Percentiles rank a stretch among this genome's conserved stretches.
Conservation (phyloP, 2,797 vertebrate species). For the Chromobotia macracanthus region DNA sequence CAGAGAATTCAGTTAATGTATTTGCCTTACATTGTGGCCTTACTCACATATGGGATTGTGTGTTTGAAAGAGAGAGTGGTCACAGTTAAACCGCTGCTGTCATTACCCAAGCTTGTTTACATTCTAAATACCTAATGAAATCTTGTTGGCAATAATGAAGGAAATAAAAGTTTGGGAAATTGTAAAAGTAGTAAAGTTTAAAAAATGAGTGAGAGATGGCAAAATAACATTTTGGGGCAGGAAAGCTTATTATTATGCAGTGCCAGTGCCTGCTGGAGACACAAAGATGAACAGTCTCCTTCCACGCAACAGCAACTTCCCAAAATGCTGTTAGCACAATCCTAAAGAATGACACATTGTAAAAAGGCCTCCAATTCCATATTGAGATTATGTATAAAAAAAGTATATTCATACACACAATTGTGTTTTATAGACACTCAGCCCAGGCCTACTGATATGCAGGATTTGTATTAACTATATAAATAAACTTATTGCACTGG, state of each 20-base stretch:
- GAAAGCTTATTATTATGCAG: constrained; percentile 99
- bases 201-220: constrained; percentile 96
- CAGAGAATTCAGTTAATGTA: constrained; percentile 87
- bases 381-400: constrained; percentile 88
- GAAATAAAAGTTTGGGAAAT: constrained; percentile 99
- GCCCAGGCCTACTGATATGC: constrained; percentile 71
- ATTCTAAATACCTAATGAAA: constrained; percentile 99
- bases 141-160: constrained; percentile 99
- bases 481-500: constrained; percentile 86
- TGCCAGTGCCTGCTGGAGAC: constrained; percentile 94
- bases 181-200: constrained; percentile 99
- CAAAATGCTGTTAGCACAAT: constrained; percentile 98
- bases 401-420: constrained; percentile 83
- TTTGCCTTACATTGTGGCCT: constrained; percentile 84
- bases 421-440: constrained; percentile 84
- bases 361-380: constrained; percentile 98
- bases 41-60: constrained; percentile 68
- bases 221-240: constrained; percentile 99
- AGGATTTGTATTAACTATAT: constrained; percentile 77
- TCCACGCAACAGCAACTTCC: too few relatives aligned
- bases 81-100: constrained; percentile 72
- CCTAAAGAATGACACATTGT: constrained; percentile 99
- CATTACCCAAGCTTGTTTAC: constrained; percentile 99
- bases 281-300: constrained; percentile 99
- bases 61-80: constrained; percentile 43